Conservation (phyloP, 2,888 invertebrate genomes). For the Temnothorax ravouxi region DNA sequence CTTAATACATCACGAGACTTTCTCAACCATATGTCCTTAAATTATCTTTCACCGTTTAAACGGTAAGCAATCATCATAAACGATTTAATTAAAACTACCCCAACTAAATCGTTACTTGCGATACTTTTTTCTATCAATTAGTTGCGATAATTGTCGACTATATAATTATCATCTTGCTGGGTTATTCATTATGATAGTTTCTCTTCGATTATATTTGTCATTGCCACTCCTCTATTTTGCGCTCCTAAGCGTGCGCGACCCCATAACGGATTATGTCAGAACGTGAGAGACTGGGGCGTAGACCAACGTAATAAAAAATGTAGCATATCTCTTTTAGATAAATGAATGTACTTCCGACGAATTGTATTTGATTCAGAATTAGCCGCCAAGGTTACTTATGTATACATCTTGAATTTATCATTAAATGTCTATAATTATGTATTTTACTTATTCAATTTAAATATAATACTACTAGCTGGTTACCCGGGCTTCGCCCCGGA, state of each 20-base stretch:
- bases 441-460: not conserved
- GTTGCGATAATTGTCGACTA: not conserved
- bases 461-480: not conserved
- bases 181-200: slow-evolving; percentile 37
- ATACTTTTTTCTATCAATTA: slow-evolving; percentile 36
- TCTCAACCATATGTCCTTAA: slow-evolving; percentile 30
- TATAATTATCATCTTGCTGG: slow-evolving; percentile 24
- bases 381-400: not conserved
- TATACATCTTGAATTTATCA: not conserved
- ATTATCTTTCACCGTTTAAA: slow-evolving; percentile 43
- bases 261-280: slow-evolving; percentile 10
- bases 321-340: slow-evolving; percentile 3
- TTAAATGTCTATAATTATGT: not conserved
- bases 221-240: slow-evolving; percentile 40
- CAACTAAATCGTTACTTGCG: slow-evolving; percentile 9
- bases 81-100: slow-evolving; percentile 18
- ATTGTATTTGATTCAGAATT: not conserved
- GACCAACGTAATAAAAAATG: not conserved
- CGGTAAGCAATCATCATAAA: not conserved
- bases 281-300: not conserved
- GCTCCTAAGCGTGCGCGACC: not conserved
- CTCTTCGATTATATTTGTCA: slow-evolving; percentile 40
- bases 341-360: not conserved
- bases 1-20: slow-evolving; percentile 36
- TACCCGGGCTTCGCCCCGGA: too few species aligned